Base-by-base conservation (phyloP, 2,797 vertebrate genomes). In the Acrocephalus scirpaceus region DNA sequence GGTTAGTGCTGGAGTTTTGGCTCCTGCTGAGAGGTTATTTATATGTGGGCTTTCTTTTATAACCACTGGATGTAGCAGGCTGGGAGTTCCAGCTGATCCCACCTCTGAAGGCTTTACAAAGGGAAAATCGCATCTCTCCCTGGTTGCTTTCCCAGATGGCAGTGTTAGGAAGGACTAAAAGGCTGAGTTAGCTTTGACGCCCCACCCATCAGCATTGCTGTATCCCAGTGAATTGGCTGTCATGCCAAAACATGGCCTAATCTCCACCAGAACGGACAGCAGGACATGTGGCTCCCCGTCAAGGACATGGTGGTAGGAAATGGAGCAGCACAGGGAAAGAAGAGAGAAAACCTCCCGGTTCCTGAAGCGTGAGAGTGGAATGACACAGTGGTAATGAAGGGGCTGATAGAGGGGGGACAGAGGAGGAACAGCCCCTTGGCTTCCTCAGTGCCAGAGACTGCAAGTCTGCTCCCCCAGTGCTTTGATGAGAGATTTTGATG, bases 1-100 rank as follows among this genome's bases (percentile, higher is more conserved):
- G 95, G 95, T 97, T 97, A 97, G 94, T 81, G 95, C 97, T 97
- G 96, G 97, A 98, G 97, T 97, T 98, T 96, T 96, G 93, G 96
- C 95, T 97, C 96, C 97, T 96, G 95, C 94, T 69, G 97, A 96
- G 97, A 96, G 90, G 86, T 97, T 97, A 98, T 98, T 98, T 98
- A 96, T 97, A 96, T 96, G 92, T 85, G 86, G 76, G 82, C 38
- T 29, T 95, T 61, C 79, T 40, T 92, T 32, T 34, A 42, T 67
- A 93, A 85, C 84, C 7, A 7, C 86, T 92, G 62, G 92, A 84
- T 93, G 80, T 65, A 67, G 86, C 66, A 42, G 80, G 75, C 93
- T 75, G 75, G 47, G 90, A 92, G 54, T 79, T 96, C 81, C 53
- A 45, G 65, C 92, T 81, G 76, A 88, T 96, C 71, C 95, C 85